Evolutionary conservation across 2,113 vertebrate genomes (phyloP).

Genomic region (Crypturellus undulatus): DNA sequence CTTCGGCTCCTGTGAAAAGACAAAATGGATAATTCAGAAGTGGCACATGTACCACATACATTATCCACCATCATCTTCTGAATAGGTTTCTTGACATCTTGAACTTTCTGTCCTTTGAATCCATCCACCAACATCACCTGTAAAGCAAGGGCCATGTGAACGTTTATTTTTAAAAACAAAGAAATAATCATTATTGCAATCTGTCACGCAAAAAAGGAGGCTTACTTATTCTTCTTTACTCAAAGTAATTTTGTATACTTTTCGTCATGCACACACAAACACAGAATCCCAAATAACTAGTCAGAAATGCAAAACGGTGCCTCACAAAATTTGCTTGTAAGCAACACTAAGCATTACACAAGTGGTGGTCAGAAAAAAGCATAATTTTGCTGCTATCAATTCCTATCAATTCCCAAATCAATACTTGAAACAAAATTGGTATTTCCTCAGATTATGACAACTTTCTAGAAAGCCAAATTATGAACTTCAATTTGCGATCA

Average conservation of each 20-base stretch:
- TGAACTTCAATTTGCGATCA: not conserved
- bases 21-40: not conserved
- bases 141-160: not conserved
- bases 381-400: not conserved
- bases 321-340: not conserved
- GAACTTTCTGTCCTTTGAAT: conserved; percentile 93
- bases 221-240: not conserved
- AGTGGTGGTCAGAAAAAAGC: not conserved
- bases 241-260: not conserved
- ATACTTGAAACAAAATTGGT: not conserved
- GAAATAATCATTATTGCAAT: not conserved
- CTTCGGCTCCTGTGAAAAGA: not conserved
- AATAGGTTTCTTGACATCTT: conserved; percentile 94
- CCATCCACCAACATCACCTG: conserved; percentile 94
- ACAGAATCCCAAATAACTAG: not conserved
- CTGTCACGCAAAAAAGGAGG: not conserved
- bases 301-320: not conserved
- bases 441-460: not conserved
- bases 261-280: not conserved
- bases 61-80: conserved; percentile 92
- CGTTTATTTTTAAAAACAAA: not conserved
- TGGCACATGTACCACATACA: conserved; percentile 67
- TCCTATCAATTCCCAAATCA: not conserved
- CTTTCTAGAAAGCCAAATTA: not conserved
- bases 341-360: not conserved